These are phyloP conservation scores for Camponotus fellah DNA, from an alignment of 2,888 invertebrate species.

Conservation along the genomic window DNA sequence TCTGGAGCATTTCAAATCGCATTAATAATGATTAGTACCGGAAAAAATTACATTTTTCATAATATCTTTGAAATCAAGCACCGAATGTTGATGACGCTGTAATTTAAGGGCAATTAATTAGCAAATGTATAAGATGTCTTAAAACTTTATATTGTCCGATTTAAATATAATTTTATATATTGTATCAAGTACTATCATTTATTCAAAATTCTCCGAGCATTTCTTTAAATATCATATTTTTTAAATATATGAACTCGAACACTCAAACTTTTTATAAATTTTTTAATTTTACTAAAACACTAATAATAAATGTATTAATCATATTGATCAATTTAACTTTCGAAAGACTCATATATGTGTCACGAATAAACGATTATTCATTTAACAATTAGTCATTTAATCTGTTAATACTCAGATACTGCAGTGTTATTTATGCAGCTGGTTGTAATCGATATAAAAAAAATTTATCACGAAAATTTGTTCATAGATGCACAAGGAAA, in stretches of 20 bases:
- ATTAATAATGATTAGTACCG: slow-evolving; percentile 32
- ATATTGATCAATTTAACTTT: neutral
- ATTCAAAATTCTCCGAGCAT: neutral
- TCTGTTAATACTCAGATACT: neutral
- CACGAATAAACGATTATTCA: neutral
- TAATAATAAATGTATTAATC: neutral
- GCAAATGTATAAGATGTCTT: neutral
- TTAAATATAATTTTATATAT: neutral
- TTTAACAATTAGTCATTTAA: neutral
- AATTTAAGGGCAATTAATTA: slow-evolving; percentile 28
- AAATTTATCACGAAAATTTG: neutral
- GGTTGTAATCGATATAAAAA: neutral
- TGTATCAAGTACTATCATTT: neutral
- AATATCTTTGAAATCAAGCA: neutral
- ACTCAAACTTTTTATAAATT: neutral
- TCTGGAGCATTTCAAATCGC: slow-evolving; percentile 23
- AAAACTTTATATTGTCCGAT: neutral
- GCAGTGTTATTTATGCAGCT: neutral
- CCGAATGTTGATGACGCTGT: slow-evolving; percentile 13
- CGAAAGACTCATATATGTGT: neutral
- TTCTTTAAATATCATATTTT: neutral
- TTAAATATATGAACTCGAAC: neutral
- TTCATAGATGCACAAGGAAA: slow-evolving; percentile 30
- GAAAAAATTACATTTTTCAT: slow-evolving; percentile 14
- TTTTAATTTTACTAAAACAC: neutral